Percentiles rank a stretch among this genome's conserved stretches.
Evolutionary conservation across 2,888 invertebrate genomes (phyloP).

Genomic region (Azorinus chamasolen): DNA sequence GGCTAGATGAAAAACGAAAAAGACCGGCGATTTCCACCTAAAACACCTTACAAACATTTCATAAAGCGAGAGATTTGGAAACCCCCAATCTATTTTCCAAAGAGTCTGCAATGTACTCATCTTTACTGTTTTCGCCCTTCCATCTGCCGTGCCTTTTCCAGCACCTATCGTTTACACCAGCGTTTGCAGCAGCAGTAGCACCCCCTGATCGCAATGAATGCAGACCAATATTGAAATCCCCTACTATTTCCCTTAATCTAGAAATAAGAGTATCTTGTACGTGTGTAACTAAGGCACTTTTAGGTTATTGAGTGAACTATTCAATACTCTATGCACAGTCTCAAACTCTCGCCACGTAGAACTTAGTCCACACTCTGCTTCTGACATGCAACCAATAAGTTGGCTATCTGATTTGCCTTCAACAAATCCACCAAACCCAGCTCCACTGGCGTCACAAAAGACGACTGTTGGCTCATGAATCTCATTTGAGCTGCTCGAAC

Average conservation of each 20-base stretch:
- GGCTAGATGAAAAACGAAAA: too few species aligned
- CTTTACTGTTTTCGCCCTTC: constrained; percentile 26
- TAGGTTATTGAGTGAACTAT: constrained; percentile 17
- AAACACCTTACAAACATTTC: too few species aligned
- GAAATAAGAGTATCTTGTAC: too few species aligned
- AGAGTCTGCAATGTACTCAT: constrained; percentile 11
- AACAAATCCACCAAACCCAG: too few species aligned
- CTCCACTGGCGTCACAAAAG: too few species aligned
- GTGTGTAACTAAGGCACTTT: too few species aligned
- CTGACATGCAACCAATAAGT: constrained; percentile 35
- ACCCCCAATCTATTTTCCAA: constrained; percentile 2
- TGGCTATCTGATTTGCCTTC: constrained; percentile 21
- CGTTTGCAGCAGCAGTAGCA: constrained; percentile 31
- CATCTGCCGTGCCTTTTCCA: constrained; percentile 38
- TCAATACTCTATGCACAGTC: constrained; percentile 40
- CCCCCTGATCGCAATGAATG: constrained; percentile 44
- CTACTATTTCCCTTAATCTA: constrained; percentile 5
- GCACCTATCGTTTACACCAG: constrained; percentile 28
- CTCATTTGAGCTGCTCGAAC: too few species aligned
- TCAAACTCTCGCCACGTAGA: constrained; percentile 60
- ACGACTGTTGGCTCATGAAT: too few species aligned
- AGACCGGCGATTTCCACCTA: too few species aligned
- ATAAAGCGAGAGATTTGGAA: constrained; percentile 12
- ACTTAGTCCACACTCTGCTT: constrained; percentile 29
- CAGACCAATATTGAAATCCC: constrained; percentile 31